These are phyloP conservation scores for Epinephelus lanceolatus DNA, from an alignment of 2,113 vertebrate species.

Conservation along the genomic window DNA sequence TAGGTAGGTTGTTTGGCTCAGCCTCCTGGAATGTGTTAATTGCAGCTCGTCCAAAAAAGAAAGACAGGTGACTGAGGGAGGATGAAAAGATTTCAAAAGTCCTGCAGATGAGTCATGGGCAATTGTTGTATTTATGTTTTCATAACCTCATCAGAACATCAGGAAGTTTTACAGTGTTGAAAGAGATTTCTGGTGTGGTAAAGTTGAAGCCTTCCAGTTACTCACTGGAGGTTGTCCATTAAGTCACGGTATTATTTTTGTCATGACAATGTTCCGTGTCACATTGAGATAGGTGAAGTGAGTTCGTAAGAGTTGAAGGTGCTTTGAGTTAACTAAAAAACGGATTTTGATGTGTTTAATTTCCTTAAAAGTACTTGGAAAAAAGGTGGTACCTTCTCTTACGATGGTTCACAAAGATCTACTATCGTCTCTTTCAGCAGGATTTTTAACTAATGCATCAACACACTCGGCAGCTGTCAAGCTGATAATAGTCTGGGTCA, in stretches of 20 bases:
- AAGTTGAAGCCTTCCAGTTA: slow-evolving; percentile 5
- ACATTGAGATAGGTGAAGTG: not conserved
- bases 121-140: slow-evolving; percentile 64
- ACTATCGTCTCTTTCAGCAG: not conserved
- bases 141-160: slow-evolving; percentile 60
- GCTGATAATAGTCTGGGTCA: not conserved
- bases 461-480: not conserved
- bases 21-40: slow-evolving; percentile 76
- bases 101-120: slow-evolving; percentile 67
- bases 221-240: not conserved
- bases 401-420: not conserved
- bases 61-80: slow-evolving; percentile 51
- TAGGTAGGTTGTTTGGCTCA: slow-evolving; percentile 63
- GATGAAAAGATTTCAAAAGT: slow-evolving; percentile 69
- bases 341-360: not conserved
- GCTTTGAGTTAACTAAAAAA: not conserved
- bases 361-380: not conserved
- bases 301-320: not conserved
- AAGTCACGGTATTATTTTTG: not conserved
- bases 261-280: not conserved
- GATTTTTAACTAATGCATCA: not conserved
- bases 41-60: slow-evolving; percentile 68
- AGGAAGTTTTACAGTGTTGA: slow-evolving; percentile 47
- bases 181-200: slow-evolving; percentile 35
- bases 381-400: not conserved